These are phyloP conservation scores for Kryptopterus vitreolus DNA, from an alignment of 2,797 vertebrate genomes.

Conservation along the genomic window DNA sequence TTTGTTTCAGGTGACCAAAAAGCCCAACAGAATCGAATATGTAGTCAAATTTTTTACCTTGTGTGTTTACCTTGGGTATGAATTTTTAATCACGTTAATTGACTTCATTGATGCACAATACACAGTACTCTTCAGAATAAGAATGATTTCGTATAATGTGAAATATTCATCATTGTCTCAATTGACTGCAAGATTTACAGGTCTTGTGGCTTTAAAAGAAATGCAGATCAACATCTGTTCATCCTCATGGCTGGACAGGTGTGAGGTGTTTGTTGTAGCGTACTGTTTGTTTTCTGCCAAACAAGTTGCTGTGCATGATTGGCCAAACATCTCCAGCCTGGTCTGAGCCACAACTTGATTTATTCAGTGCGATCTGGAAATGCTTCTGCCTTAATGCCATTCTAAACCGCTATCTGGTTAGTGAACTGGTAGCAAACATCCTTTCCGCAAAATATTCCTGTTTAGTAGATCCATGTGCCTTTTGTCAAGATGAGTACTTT, in stretches of 20 bases:
- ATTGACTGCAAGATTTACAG: neutral
- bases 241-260: neutral
- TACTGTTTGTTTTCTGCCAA: no score
- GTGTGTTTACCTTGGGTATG: no score
- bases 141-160: neutral
- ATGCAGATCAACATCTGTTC: neutral
- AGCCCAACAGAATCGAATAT: no score
- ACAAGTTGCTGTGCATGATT: no score
- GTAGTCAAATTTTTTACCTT: no score
- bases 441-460: neutral
- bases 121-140: neutral
- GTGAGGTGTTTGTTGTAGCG: no score
- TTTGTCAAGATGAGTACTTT: no score
- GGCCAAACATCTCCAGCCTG: no score
- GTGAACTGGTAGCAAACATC: neutral
- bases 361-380: neutral
- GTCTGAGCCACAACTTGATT: no score
- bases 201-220: neutral
- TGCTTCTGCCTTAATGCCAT: neutral
- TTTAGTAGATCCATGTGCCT: no score
- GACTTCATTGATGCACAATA: neutral
- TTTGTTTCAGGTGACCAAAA: no score
- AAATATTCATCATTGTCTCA: neutral
- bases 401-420: neutral
- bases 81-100: neutral